Base-by-base conservation (phyloP, 2,113 vertebrate species). In the Limanda limanda region DNA sequence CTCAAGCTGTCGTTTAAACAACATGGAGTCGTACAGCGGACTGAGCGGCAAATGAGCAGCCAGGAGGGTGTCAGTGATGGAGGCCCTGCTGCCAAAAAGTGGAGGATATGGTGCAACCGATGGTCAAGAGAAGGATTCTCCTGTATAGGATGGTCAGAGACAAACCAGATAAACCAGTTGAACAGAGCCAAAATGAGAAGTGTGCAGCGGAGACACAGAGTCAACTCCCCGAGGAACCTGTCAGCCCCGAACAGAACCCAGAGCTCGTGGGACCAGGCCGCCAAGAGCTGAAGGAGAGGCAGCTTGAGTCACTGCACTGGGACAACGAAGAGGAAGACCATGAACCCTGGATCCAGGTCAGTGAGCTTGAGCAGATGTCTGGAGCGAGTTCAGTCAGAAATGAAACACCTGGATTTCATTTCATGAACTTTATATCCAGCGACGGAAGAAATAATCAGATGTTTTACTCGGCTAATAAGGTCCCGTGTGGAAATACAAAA, bases 111-210 rank as follows among this genome's bases (percentile, higher is more conserved):
- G 74, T 62, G 81, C 73, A 76, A 56, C 56, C 40, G 72, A 63
- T 1, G 31, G 14, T 45, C 79, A 37, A 66, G 71, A 42, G 8
- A 63, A 67, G 58, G 79, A 60, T 52, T 74, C 51, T 79, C 64
- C 55, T 37, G 70, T 82, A 55, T 91, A 93, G 91, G 77, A 92
- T 93, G 91, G 87, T 93, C 85, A 88, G 63, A 81, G 88, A 87
- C 51, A 70, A 81, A 58, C 58, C 62, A 7, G 55, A 62, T 18
- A 77, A 56, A 57, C 66, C 66, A 58, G 47, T 27, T 54, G 70
- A 35, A 31, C 68, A 67, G 20, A 86, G 64, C 75, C 62, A 8
- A 15, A 68, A 74, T 54, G 78, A 51, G 57, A 84, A 66, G 35
- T 1, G 1, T 1, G 3, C 58, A 51, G 66, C 72, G 2, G 82